Evolutionary conservation across 30 jellyfish, hydroid and myxozoan species (phyloP).

Genomic region (Sanderia malayensis): DNA sequence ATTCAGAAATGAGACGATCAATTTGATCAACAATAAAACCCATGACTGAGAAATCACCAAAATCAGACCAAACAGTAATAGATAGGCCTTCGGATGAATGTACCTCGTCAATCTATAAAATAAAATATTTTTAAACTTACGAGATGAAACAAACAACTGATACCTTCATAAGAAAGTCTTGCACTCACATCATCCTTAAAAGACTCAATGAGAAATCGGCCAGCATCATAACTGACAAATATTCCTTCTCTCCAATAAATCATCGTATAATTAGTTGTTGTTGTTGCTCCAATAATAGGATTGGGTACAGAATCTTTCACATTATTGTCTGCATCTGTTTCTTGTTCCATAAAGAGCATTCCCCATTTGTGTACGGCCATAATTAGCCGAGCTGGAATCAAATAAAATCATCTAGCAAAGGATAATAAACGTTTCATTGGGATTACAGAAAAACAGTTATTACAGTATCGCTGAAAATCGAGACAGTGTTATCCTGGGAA

Average conservation of each 20-base stretch:
- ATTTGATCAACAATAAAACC: slow-evolving; percentile 90
- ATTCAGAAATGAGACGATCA: slow-evolving; percentile 76
- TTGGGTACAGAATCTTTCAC: background rate
- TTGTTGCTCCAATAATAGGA: slow-evolving; percentile 8
- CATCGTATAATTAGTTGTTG: slow-evolving; percentile 33
- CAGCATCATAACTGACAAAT: slow-evolving; percentile 62
- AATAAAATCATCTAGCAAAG: no score
- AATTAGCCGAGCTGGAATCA: slow-evolving; percentile 69
- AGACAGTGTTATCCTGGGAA: no score
- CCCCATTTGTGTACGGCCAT: slow-evolving; percentile 95
- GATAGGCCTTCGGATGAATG: slow-evolving; percentile 57
- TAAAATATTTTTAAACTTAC: background rate
- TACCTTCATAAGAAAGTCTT: background rate
- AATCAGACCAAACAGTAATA: slow-evolving; percentile 72
- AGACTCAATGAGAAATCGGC: slow-evolving; percentile 67
- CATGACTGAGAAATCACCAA: slow-evolving; percentile 84
- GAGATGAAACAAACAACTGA: background rate
- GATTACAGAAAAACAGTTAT: no score
- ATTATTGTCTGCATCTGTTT: slow-evolving; percentile 19
- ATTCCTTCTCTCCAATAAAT: slow-evolving; percentile 91
- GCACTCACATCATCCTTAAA: slow-evolving; percentile 62
- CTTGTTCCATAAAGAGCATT: slow-evolving; percentile 42
- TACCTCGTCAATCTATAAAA: slow-evolving; percentile 9
- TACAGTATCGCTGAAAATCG: no score
- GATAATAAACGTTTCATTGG: no score